These are phyloP conservation scores for Podarcis lilfordi DNA, from an alignment of 2,797 vertebrate genomes.

Conservation along the genomic window DNA sequence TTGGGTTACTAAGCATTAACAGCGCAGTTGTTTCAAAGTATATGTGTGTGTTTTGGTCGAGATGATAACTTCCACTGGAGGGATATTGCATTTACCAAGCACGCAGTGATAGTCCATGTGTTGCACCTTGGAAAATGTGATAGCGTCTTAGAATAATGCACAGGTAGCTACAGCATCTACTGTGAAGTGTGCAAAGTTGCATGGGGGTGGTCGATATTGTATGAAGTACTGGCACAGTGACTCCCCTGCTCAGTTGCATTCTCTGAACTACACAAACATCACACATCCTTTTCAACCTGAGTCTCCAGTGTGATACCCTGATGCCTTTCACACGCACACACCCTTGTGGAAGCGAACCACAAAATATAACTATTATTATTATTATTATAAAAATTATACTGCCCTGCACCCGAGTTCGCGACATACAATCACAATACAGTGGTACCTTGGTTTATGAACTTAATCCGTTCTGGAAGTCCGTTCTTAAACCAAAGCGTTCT, in stretches of 20 bases:
- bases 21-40: not conserved
- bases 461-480: too few relatives aligned
- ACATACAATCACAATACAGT: too few relatives aligned
- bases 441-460: too few relatives aligned
- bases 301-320: too few relatives aligned
- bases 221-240: not conserved
- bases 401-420: too few relatives aligned
- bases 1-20: slow-evolving; percentile 8
- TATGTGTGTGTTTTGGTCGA: not conserved
- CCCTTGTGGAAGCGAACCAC: too few relatives aligned
- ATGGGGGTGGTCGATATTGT: not conserved
- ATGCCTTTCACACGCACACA: too few relatives aligned
- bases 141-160: not conserved
- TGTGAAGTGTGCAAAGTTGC: not conserved
- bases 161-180: not conserved
- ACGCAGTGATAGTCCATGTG: not conserved
- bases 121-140: not conserved
- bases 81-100: not conserved
- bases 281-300: not conserved
- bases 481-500: too few relatives aligned
- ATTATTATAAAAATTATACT: too few relatives aligned
- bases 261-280: not conserved
- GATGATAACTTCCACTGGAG: not conserved
- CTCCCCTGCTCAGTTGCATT: not conserved
- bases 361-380: too few relatives aligned